Percentiles rank a stretch among this genome's conserved stretches.
Evolutionary conservation across 2,888 invertebrate species (phyloP).

Genomic region (Lycocerus yunnanus): DNA sequence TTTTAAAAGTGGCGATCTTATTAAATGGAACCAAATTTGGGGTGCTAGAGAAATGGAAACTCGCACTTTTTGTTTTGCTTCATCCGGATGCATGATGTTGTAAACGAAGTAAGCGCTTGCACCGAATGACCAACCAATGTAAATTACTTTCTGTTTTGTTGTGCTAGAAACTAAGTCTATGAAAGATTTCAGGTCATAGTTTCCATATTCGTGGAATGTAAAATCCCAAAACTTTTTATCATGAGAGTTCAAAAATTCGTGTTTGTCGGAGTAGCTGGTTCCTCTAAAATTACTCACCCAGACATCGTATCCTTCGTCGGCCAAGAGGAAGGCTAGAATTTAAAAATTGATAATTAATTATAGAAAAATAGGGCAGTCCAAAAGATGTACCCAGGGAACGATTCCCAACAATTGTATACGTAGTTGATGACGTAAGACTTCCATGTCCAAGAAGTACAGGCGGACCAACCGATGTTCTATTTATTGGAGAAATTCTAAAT

Average conservation of each 20-base stretch:
- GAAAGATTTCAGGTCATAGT: constrained; percentile 25
- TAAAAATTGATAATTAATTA: not conserved
- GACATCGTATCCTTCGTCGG: constrained; percentile 57
- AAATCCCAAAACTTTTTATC: constrained; percentile 54
- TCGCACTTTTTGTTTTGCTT: not conserved
- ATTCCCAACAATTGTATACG: constrained; percentile 46
- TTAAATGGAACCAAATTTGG: not conserved
- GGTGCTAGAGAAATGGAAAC: not conserved
- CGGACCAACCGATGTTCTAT: constrained; percentile 35
- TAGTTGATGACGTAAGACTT: constrained; percentile 45
- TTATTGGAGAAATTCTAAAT: constrained; percentile 35
- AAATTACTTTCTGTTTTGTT: not conserved
- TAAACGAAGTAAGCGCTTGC: not conserved
- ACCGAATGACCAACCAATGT: not conserved
- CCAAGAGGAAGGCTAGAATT: constrained; percentile 48
- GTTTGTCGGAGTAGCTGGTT: constrained; percentile 48
- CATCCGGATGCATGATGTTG: not conserved
- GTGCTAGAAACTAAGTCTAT: not conserved
- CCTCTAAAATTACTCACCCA: constrained; percentile 58
- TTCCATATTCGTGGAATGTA: constrained; percentile 34
- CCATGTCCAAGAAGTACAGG: constrained; percentile 52
- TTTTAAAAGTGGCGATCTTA: not conserved
- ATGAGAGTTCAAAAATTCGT: constrained; percentile 37
- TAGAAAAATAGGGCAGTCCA: not conserved
- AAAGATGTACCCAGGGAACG: constrained; percentile 47